phyloP scores from a whole-genome alignment of 2,113 vertebrate genomes.

The Lota lota region DNA sequence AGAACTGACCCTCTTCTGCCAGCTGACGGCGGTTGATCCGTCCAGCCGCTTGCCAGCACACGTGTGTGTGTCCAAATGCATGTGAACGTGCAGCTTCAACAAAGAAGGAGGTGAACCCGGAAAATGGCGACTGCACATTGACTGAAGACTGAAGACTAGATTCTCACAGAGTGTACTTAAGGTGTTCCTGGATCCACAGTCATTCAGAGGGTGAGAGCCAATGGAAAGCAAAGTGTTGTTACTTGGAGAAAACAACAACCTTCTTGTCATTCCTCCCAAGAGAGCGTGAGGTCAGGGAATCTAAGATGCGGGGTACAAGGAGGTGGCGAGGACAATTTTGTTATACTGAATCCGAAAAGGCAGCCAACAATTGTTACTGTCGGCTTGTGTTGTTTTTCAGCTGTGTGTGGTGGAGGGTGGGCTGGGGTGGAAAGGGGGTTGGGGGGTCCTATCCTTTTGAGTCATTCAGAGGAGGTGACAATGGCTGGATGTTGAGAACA shows the following conservation, averaged over 20 bases:
- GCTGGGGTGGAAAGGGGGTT: conserved; percentile 8
- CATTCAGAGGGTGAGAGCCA: too few relatives aligned
- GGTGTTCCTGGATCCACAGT: too few relatives aligned
- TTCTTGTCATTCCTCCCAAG: conserved; percentile 63
- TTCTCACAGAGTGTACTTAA: too few relatives aligned
- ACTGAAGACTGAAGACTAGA: too few relatives aligned
- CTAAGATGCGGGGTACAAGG: conserved; percentile 21
- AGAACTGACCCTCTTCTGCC: conserved; percentile 58
- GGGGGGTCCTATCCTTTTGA: conserved; percentile 82
- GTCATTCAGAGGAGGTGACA: conserved; percentile 97
- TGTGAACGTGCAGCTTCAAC: conserved; percentile 16
- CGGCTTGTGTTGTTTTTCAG: conserved; percentile 84
- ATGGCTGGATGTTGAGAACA: conserved; percentile 98
- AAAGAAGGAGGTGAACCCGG: conserved; percentile 27
- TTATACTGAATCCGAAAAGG: conserved; percentile 90
- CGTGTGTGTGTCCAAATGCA: conserved; percentile 19
- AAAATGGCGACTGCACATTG: conserved; percentile 9
- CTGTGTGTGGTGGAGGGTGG: conserved; percentile 46
- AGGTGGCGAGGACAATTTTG: conserved; percentile 78
- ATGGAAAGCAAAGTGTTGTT: too few relatives aligned
- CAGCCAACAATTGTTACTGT: conserved; percentile 96
- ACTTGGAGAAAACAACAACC: conserved; percentile 32
- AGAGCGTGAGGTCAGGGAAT: conserved; percentile 63
- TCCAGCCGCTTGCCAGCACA: conserved; percentile 44
- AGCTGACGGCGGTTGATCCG: conserved; percentile 63